Evolutionary conservation across 2,113 vertebrate genomes (phyloP).

Genomic region (Penelope pileata): DNA sequence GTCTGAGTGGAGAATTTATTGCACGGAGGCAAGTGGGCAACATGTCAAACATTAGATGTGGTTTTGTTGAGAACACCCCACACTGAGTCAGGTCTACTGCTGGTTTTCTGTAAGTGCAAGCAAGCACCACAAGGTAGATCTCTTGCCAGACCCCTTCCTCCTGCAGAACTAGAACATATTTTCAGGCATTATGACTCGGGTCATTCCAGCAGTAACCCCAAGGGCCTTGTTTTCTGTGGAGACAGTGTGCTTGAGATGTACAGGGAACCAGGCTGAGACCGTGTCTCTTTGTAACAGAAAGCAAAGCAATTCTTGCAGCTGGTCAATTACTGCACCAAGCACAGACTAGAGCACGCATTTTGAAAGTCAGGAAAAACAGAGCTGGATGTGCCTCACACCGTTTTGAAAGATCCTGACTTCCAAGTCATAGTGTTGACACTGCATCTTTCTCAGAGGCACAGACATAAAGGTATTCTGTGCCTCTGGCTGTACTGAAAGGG

Average conservation of each 20-base stretch:
- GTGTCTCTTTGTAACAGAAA: background rate
- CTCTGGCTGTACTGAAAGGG: background rate
- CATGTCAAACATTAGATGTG: background rate
- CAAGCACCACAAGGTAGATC: background rate
- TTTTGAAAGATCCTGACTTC: background rate
- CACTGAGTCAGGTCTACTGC: conserved; percentile 8
- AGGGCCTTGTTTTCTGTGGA: background rate
- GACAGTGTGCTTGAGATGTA: background rate
- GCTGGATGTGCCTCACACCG: background rate
- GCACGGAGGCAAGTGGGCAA: background rate
- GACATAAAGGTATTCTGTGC: background rate
- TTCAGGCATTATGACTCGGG: background rate
- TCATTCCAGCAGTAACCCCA: background rate
- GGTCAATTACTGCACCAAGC: background rate
- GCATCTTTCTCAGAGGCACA: background rate
- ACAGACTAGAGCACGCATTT: background rate
- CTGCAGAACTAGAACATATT: background rate
- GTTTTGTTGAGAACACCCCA: conserved; percentile 20
- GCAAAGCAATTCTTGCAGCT: background rate
- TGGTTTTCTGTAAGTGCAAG: background rate
- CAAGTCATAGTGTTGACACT: background rate
- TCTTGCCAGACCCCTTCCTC: background rate
- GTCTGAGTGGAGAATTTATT: background rate
- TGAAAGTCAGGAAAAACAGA: background rate
- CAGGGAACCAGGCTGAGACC: background rate